Evolutionary conservation across 2,113 vertebrate species (phyloP).

Genomic region (Labrus mixtus): DNA sequence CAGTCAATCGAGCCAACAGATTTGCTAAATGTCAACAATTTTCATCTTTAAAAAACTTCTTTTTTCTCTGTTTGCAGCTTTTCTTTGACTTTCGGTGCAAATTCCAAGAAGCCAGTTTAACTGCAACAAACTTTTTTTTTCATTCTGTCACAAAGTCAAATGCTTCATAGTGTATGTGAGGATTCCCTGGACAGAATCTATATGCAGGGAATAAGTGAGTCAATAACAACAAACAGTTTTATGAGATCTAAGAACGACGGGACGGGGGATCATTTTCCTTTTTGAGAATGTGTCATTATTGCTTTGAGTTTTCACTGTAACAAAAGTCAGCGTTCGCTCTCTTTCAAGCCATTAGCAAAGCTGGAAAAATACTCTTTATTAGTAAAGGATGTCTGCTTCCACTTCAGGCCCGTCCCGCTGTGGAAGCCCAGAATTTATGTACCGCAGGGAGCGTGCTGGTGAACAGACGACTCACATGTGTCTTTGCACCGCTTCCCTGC

Average conservation of each 20-base stretch:
- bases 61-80: background rate
- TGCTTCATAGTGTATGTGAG: background rate
- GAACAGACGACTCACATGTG: slow-evolving; percentile 81
- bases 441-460: slow-evolving; percentile 52
- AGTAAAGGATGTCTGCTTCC: slow-evolving; percentile 73
- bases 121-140: no score
- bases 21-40: background rate
- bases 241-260: background rate
- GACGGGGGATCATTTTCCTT: background rate
- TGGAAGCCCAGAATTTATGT: slow-evolving; percentile 77
- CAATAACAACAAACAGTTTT: background rate
- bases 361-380: slow-evolving; percentile 77
- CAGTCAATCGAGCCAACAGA: background rate
- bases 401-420: slow-evolving; percentile 52
- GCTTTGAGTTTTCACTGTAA: slow-evolving; percentile 25
- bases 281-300: slow-evolving; percentile 1
- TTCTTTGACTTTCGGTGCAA: background rate
- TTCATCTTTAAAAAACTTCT: background rate
- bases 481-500: slow-evolving; percentile 57
- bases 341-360: slow-evolving; percentile 60
- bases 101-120: background rate
- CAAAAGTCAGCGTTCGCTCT: slow-evolving; percentile 38
- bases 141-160: background rate
- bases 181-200: background rate
- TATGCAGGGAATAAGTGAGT: background rate